These are phyloP conservation scores for Polydrusus pterygomalis DNA, from an alignment of 2,888 invertebrate species.

Conservation along the genomic window DNA sequence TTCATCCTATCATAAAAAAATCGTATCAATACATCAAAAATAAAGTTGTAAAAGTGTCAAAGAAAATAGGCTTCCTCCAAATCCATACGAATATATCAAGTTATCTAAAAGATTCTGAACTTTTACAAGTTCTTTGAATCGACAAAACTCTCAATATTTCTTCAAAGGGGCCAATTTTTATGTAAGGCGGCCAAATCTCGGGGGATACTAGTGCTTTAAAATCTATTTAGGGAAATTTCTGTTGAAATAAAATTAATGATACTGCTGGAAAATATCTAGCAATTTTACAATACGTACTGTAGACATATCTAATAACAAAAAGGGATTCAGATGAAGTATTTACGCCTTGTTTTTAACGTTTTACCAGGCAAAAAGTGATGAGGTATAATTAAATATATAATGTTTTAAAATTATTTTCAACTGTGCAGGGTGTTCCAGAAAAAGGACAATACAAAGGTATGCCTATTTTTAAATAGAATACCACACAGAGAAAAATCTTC, in stretches of 20 bases:
- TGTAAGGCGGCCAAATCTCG: neutral
- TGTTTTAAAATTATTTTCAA: too few species aligned
- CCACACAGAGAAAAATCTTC: too few species aligned
- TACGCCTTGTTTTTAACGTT: too few species aligned
- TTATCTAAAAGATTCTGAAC: conserved; percentile 16
- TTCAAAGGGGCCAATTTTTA: neutral
- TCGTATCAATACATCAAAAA: conserved; percentile 32
- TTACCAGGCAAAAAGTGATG: too few species aligned
- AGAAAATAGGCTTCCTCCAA: conserved; percentile 5
- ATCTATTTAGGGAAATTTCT: neutral
- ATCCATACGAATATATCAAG: conserved; percentile 35
- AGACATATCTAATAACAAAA: too few species aligned
- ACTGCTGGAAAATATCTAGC: neutral
- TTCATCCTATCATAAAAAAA: conserved; percentile 3
- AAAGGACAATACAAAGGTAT: too few species aligned
- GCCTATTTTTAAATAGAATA: too few species aligned
- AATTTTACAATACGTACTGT: too few species aligned
- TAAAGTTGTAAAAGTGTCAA: conserved; percentile 38
- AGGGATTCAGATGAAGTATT: too few species aligned
- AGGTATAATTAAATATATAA: too few species aligned
- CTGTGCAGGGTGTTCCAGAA: too few species aligned
- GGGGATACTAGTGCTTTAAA: neutral
- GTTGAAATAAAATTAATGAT: neutral
- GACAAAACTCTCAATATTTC: conserved; percentile 11
- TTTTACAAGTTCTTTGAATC: conserved; percentile 13